Evolutionary conservation across 2,888 invertebrate genomes (phyloP), one percentile per base, ranked within the genome.

Genomic region (Trichogramma dendrolimi): DNA sequence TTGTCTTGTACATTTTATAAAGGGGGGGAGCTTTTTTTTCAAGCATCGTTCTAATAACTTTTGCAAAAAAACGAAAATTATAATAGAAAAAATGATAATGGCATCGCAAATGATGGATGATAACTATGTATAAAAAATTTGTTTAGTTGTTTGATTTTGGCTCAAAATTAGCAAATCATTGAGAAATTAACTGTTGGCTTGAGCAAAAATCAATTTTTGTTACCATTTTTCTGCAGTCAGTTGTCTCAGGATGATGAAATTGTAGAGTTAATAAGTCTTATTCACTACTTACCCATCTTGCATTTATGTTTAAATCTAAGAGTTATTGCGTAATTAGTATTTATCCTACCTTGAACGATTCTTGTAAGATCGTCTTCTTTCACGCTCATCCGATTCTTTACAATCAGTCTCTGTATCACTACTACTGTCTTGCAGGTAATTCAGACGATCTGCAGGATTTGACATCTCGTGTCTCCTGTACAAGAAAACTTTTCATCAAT

Each of bases 371-470:
- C 87, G 81, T 67, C 87, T 80, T 66, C 87, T 81, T 66, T 72
- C 75, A 67, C 86, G 81, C 72, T 87, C 87, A 76, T 92, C 92
- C 63, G 87, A 86, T 73, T 87, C 86, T 71, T 86, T 84, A 72
- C 90, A 91, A 76, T 92, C 92, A 43, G 79, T 79, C 79, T 92
- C 92, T 38, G 91, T 91, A 76, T 92, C 92, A 73, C 92, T 92
- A 77, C 92, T 92, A 74, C 90, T 91, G 73, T 90, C 89, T 72
- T 81, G 80, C 67, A 79, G 73, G 71, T 79, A 80, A 72, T 72
- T 77, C 11, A 75, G 67, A 67, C 76, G 75, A 61, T 78, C 78
- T 52, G 71, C 72, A 69, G 74, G 73, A 69, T 77, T 78, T 70
- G 77, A 75, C 78, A 79, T 79, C 69, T 77, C 74, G 69, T 72